Base-by-base conservation (phyloP, 2,797 vertebrate genomes). In the Nyctalus aviator region DNA sequence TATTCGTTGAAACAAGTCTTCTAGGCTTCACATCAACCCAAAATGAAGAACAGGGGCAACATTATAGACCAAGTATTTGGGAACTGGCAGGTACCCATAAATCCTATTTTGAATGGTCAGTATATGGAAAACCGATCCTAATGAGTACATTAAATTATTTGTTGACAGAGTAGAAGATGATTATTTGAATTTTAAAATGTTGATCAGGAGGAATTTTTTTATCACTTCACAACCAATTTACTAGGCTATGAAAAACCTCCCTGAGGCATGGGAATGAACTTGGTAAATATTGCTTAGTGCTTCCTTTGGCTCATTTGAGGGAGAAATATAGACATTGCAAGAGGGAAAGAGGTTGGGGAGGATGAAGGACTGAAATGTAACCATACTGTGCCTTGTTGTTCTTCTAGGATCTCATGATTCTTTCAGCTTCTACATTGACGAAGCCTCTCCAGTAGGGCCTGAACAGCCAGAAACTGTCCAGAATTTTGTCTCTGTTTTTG, bases 361-460 rank as follows among this genome's bases (percentile, higher is more conserved):
- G 23, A 68, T 11, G 69, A 59, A 93, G 27, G 62, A 6, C 21
- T 53, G 23, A 0, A 83, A 21, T 76, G 18, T 41, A 91, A 86
- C 68, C 68, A 72, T 88, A 59, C 87, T 97, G 88, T 97, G 32
- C 41, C 93, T 90, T 98, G 10, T 97, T 97, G 35, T 97, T 90
- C 84, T 96, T 98, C 90, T 97, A 99, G 99, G 99, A 55, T 99
- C 99, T 97, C 99, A 99, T n/a, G 99, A 99, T 94, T 99, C 99
- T 62, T 99, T 99, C 98, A 99, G 99, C 95, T 99, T 99, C 98
- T 99, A 99, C 98, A 99, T 99, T 0, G 99, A 99, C 21, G 99
- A 99, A 98, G 98, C 99, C 3, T 99, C 99, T 96, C 99, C 99
- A 1, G 99, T 99, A 84, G 99, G 99, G 18, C 99, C 99, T 0